These are phyloP conservation scores for Cantharis rufa DNA, from an alignment of 2,888 invertebrate genomes.

Conservation along the genomic window DNA sequence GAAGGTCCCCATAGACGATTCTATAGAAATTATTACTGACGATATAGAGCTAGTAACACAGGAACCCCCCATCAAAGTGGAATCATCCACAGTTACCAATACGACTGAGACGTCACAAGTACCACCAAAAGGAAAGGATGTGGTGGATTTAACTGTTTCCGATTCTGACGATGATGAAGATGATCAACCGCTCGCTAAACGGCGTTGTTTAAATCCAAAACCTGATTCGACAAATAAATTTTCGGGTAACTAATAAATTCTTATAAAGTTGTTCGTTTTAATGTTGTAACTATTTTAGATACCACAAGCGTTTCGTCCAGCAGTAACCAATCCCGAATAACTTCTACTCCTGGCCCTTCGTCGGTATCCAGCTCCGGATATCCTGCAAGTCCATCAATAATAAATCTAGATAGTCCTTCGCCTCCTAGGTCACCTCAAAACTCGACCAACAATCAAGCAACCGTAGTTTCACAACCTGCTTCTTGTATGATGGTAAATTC, in stretches of 20 bases:
- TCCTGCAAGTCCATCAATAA: constrained; percentile 63
- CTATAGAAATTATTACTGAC: constrained; percentile 75
- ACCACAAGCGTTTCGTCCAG: constrained; percentile 54
- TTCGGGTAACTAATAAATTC: constrained; percentile 41
- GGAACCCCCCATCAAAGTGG: constrained; percentile 8
- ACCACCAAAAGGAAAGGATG: constrained; percentile 54
- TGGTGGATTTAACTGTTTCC: constrained; percentile 74
- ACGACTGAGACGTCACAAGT: constrained; percentile 27
- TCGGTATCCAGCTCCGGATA: constrained; percentile 66
- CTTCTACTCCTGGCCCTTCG: constrained; percentile 53
- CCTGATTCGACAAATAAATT: constrained; percentile 54
- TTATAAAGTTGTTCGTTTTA: not conserved
- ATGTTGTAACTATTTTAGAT: constrained; percentile 39
- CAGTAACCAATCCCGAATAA: constrained; percentile 54
- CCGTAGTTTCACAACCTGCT: constrained; percentile 30
- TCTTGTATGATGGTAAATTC: constrained; percentile 44
- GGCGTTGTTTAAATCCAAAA: constrained; percentile 57
- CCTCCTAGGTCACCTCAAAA: constrained; percentile 57
- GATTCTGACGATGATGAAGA: constrained; percentile 66
- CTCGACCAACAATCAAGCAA: constrained; percentile 5
- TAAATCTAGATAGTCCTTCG: constrained; percentile 68
- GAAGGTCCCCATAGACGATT: constrained; percentile 54
- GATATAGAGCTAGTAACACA: constrained; percentile 59
- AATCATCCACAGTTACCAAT: constrained; percentile 17
- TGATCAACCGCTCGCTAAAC: constrained; percentile 69